phyloP scores from a whole-genome alignment of 2,113 vertebrate species.

The Paratilapia polleni region DNA sequence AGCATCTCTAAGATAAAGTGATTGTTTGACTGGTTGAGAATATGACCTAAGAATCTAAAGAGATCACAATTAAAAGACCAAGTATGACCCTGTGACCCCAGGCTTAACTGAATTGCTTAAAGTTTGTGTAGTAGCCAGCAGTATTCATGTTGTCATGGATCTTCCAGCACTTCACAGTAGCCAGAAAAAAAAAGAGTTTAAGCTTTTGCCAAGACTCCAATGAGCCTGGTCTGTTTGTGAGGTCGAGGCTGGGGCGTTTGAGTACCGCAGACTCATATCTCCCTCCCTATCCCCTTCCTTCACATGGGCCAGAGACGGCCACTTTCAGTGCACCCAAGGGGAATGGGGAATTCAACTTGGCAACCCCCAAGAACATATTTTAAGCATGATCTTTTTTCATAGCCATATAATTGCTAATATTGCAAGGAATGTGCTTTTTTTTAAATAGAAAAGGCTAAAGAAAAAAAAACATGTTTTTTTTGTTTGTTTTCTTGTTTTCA shows the following conservation, averaged over 20 bases:
- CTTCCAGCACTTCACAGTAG: conserved; percentile 60
- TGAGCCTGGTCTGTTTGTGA: conserved; percentile 68
- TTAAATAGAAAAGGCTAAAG: conserved; percentile 53
- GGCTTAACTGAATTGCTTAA: conserved; percentile 53
- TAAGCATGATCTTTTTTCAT: conserved; percentile 65
- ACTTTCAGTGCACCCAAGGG: conserved; percentile 75
- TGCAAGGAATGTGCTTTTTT: conserved; percentile 69
- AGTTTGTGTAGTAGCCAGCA: conserved; percentile 48
- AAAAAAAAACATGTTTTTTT: neutral
- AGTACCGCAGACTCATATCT: conserved; percentile 68
- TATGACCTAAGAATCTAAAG: conserved; percentile 15
- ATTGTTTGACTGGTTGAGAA: conserved; percentile 26
- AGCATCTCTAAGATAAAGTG: conserved; percentile 28
- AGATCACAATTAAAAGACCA: conserved; percentile 42
- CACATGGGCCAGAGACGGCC: conserved; percentile 64
- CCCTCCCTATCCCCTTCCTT: conserved; percentile 61
- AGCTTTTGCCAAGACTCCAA: conserved; percentile 67
- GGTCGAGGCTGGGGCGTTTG: conserved; percentile 65
- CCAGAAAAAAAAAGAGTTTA: conserved; percentile 67
- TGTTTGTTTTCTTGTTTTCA: neutral
- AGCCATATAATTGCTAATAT: conserved; percentile 70
- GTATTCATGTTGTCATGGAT: conserved; percentile 66
- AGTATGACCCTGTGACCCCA: conserved; percentile 41
- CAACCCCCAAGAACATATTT: conserved; percentile 73
- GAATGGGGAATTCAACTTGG: conserved; percentile 72